Evolutionary conservation across 1,140 invertebrate genomes (phyloP).

Genomic region (Ceratoteleas bidentatus): DNA sequence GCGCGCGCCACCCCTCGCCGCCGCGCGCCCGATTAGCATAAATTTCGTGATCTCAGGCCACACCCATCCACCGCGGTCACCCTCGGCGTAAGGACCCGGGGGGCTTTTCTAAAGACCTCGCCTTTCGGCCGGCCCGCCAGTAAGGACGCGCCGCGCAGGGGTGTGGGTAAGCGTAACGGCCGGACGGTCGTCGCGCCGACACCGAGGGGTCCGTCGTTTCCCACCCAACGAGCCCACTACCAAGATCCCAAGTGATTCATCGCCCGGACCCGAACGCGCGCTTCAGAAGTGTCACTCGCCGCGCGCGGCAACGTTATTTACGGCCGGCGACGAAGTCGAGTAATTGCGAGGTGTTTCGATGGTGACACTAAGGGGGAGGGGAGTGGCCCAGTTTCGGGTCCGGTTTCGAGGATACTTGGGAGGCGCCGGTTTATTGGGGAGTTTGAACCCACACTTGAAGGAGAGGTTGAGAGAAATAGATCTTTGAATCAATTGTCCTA

Average conservation of each 20-base stretch:
- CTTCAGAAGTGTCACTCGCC: no score
- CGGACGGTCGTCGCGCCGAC: constrained; percentile 23
- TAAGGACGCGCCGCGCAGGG: constrained; percentile 36
- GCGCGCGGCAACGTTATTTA: constrained; percentile 17
- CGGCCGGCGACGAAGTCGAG: constrained; percentile 25
- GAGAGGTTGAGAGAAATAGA: no score
- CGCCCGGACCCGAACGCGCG: constrained; percentile 6
- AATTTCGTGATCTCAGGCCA: constrained; percentile 70
- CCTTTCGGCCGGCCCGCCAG: constrained; percentile 52
- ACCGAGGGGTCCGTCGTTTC: constrained; percentile 35
- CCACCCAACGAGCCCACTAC: constrained; percentile 27
- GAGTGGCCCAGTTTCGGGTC: constrained; percentile 12
- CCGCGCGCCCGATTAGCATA: constrained; percentile 71
- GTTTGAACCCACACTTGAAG: no score
- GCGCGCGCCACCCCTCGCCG: constrained; percentile 69
- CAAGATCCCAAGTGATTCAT: constrained; percentile 45
- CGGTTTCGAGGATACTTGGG: background rate
- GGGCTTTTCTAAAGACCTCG: constrained; percentile 59
- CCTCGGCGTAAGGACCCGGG: constrained; percentile 55
- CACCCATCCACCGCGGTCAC: constrained; percentile 67
- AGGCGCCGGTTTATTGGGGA: no score
- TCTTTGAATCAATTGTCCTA: no score
- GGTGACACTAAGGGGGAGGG: background rate
- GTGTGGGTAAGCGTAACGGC: constrained; percentile 33
- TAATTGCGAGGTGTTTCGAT: constrained; percentile 27